Base-by-base conservation (phyloP, 2,797 vertebrate genomes). In the Sebastes kiyomatsui region DNA sequence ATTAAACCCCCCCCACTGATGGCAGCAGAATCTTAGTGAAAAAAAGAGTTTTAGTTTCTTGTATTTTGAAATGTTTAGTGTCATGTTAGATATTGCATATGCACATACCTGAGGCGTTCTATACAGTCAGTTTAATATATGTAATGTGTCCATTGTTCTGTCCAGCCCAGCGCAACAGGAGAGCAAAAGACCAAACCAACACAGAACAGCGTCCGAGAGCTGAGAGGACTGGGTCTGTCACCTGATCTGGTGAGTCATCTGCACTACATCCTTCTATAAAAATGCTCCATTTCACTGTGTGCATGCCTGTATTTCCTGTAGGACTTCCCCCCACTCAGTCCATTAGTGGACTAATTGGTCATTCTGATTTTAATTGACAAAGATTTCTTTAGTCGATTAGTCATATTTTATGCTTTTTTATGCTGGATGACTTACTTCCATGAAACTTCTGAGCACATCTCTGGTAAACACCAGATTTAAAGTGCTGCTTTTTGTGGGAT, bases 151-250 rank as follows among this genome's bases (percentile, higher is more conserved):
- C 6, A 2, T 68, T 72, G n/a, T 55, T 70, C 1, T 55, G 35
- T 72, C 16, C 90, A 99, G 98, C 98, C 98, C 76, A 98, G 97
- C 80, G 96, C 98, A 3, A 99, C 98, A 11, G 98, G 98, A 55
- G 98, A 99, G 79, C 98, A 99, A 93, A 99, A 99, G 93, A 99
- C 98, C 46, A 99, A 99, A 90, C 98, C 98, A 18, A 99, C 98
- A 2, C 98, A 99, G 87, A 99, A 98, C 92, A 99, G 97, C 5
- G 97, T 99, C 59, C 94, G 97, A 27, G 98, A 99, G 84, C 97
- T 99, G 68, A 85, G 98, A 70, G 98, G 98, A 7, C 96, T 99
- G 0, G 98, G 98, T 1, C 94, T 99, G 64, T 99, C 98, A 1
- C 98, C 98, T 65, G 98, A 99, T 75, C 95, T 99, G 94, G 98